phyloP scores from a whole-genome alignment of 1,140 invertebrate species.

The Mya arenaria region DNA sequence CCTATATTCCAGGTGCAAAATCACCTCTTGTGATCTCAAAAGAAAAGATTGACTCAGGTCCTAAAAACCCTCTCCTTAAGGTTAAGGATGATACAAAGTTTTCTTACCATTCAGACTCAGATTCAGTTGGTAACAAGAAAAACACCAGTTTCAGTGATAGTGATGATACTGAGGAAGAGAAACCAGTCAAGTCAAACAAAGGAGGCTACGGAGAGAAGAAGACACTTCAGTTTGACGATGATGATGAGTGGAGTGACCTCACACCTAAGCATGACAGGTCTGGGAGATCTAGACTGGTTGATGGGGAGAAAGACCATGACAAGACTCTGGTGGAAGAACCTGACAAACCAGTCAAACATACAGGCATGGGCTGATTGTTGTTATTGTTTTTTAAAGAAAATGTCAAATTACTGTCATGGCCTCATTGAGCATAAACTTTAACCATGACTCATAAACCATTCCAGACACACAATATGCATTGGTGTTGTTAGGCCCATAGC shows the following conservation, averaged over 20 bases:
- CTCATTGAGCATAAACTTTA: no score
- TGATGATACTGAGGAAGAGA: background rate
- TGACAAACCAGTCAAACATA: background rate
- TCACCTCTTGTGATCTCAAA: conserved; percentile 48
- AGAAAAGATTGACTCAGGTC: background rate
- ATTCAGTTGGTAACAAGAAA: conserved; percentile 41
- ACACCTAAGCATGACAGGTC: conserved; percentile 28
- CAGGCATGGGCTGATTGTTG: background rate
- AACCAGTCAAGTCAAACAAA: background rate
- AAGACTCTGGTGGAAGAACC: conserved; percentile 30
- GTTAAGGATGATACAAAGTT: conserved; percentile 36
- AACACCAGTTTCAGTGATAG: conserved; percentile 44
- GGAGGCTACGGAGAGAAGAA: conserved; percentile 31
- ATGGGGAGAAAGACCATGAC: conserved; percentile 23
- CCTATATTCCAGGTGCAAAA: conserved; percentile 27
- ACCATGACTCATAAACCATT: no score
- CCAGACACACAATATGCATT: no score
- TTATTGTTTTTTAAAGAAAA: background rate
- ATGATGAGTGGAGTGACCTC: conserved; percentile 58
- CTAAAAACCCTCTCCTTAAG: background rate
- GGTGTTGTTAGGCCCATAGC: no score
- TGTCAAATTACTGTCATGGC: no score
- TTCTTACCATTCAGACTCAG: conserved; percentile 49
- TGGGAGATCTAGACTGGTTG: conserved; percentile 22
- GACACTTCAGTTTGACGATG: conserved; percentile 59